Conservation (phyloP, 2,888 invertebrate genomes). For the Orgyia antiqua region DNA sequence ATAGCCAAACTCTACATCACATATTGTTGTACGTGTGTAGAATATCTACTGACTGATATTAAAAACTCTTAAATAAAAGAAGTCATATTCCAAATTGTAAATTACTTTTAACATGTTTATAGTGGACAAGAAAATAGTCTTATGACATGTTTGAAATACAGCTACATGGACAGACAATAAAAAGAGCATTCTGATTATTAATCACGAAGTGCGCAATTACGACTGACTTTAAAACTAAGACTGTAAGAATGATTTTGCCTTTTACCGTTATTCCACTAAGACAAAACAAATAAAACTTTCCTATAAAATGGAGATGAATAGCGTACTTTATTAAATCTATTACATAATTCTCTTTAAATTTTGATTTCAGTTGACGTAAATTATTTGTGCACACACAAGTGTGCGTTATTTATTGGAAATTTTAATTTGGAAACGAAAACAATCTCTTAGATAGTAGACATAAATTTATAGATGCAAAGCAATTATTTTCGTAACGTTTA, state of each 20-base stretch:
- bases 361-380: slow-evolving; percentile 3
- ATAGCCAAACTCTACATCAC: no score
- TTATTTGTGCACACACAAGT: background rate
- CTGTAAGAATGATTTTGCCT: slow-evolving; percentile 11
- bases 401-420: background rate
- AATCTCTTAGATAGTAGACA: no score
- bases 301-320: slow-evolving; percentile 1
- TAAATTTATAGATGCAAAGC: no score
- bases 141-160: slow-evolving; percentile 19
- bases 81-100: slow-evolving; percentile 25
- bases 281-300: slow-evolving; percentile 4
- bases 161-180: slow-evolving; percentile 16
- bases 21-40: no score
- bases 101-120: slow-evolving; percentile 24
- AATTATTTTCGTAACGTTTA: no score
- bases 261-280: slow-evolving; percentile 4
- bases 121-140: slow-evolving; percentile 22
- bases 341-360: slow-evolving; percentile 13
- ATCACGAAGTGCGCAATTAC: slow-evolving; percentile 5
- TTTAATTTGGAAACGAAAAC: no score
- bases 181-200: slow-evolving; percentile 8
- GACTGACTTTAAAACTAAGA: slow-evolving; percentile 4
- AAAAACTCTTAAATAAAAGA: no score
- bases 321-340: slow-evolving; percentile 5
- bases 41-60: no score